phyloP scores from a whole-genome alignment of 1,140 invertebrate genomes.

The Eumaeus atala region DNA sequence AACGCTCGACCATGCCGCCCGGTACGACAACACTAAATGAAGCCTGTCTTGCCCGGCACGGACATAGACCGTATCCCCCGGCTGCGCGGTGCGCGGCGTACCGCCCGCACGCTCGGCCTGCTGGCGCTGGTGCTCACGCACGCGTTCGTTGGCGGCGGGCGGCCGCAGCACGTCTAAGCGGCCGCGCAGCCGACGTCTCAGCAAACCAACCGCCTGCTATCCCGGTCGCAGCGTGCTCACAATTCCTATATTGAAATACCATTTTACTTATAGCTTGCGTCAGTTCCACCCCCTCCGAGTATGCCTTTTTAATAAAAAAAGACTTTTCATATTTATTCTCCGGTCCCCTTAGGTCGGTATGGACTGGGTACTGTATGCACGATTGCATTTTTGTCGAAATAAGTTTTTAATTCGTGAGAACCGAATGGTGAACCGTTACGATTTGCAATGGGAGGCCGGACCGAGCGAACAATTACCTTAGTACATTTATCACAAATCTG shows the following conservation, averaged over 20 bases:
- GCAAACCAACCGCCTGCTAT: constrained; percentile 26
- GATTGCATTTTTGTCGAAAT: constrained; percentile 25
- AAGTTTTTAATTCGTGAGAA: constrained; percentile 32
- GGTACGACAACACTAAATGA: neutral
- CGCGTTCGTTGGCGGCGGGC: constrained; percentile 7
- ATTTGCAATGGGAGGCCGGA: constrained; percentile 41
- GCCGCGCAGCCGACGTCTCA: constrained; percentile 24
- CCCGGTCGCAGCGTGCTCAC: constrained; percentile 30
- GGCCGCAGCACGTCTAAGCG: constrained; percentile 30
- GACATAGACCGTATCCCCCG: too few species aligned
- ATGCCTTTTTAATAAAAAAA: constrained; percentile 41
- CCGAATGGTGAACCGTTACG: constrained; percentile 39
- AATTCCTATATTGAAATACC: constrained; percentile 35
- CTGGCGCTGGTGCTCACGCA: constrained; percentile 16
- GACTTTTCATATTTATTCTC: constrained; percentile 35
- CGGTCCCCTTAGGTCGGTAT: constrained; percentile 23
- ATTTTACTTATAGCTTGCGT: constrained; percentile 21
- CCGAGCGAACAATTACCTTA: constrained; percentile 26
- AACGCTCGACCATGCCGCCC: neutral
- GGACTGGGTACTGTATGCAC: constrained; percentile 7
- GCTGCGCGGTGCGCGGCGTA: neutral
- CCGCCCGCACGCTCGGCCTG: constrained; percentile 11
- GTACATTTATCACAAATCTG: constrained; percentile 17
- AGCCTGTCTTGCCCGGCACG: neutral
- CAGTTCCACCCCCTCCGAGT: constrained; percentile 16